Percentiles rank a stretch among this genome's conserved stretches.
Evolutionary conservation across 2,797 vertebrate species (phyloP).

Genomic region (Cynodonichthys magdalenae): DNA sequence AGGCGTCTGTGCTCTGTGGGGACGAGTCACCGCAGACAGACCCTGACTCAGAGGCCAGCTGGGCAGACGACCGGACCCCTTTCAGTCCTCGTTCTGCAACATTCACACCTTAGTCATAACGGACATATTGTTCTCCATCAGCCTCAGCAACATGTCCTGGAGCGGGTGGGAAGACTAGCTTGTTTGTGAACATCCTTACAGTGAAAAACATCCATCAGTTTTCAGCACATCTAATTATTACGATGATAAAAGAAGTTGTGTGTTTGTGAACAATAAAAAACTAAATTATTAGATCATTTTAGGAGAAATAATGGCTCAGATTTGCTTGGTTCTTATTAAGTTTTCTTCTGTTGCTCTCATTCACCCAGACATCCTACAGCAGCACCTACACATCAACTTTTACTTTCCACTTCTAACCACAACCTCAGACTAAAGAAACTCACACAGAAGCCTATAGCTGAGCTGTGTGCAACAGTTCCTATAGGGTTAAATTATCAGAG

Average conservation of each 20-base stretch:
- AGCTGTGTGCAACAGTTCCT: background rate
- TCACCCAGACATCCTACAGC: background rate
- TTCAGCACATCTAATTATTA: background rate
- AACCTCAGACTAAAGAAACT: constrained; percentile 10
- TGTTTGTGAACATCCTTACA: constrained; percentile 8
- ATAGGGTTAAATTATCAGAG: background rate
- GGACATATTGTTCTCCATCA: constrained; percentile 30
- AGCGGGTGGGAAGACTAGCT: background rate
- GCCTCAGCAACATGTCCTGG: constrained; percentile 11
- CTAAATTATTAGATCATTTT: too few species aligned
- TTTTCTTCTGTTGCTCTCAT: too few species aligned
- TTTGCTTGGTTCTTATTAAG: too few species aligned
- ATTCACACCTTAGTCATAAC: constrained; percentile 56
- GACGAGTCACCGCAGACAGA: constrained; percentile 65
- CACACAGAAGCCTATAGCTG: background rate
- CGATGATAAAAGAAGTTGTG: constrained; percentile 7
- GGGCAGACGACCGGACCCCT: constrained; percentile 39
- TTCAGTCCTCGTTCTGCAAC: constrained; percentile 29
- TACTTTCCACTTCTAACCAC: constrained; percentile 42
- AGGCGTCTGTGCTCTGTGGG: constrained; percentile 28
- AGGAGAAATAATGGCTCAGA: too few species aligned
- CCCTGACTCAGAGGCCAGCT: constrained; percentile 68
- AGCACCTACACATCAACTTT: constrained; percentile 26
- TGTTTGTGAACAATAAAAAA: background rate
- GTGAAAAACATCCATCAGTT: too few species aligned